Base-by-base conservation (phyloP, 2,113 vertebrate species). In the Hippopotamus amphibius region DNA sequence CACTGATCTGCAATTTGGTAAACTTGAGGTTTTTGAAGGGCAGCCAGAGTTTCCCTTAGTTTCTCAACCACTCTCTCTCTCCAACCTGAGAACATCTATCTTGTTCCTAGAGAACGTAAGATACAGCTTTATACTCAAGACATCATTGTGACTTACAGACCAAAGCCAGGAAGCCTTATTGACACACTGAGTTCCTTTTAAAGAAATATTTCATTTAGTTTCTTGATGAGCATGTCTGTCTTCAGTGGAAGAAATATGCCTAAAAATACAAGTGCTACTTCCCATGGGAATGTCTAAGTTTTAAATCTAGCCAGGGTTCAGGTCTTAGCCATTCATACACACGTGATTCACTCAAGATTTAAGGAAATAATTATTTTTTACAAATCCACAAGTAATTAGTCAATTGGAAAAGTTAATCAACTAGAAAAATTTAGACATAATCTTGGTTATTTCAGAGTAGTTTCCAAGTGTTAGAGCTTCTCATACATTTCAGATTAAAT, bases 11-110 rank as follows among this genome's bases (percentile, higher is more conserved):
- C 37, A n/a, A 97, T 97, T 97, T 97, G 93, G 96, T 97, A 96
- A 95, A 98, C 97, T n/a, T 97, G 84, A 96, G 96, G 48, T 89
- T 97, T 96, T 82, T 98, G 97, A 98, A 98, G 98, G 97, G 81
- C 96, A 98, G 97, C 98, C 98, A 98, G 94, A 97, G 19, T 95
- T 98, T 92, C 93, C 92, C 83, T 97, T 98, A 8, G 17, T 96
- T 97, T 98, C 97, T 95, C 95, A 96, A 86, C 80, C 84, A 3
- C 65, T 97, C 30, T 84, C 46, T 83, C 37, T 92, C 93, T 80
- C 68, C 66, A 97, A 96, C 57, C 2, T 92, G 66, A 97, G 81
- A 91, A 84, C 86, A 94, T 97, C 46, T 16, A 92, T 97, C 81
- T 94, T 98, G 37, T 97, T 97, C 86, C 87, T 95, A 84, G 88